These are phyloP conservation scores for Drosophila ficusphila DNA, from an alignment of 1,140 invertebrate genomes.

Conservation along the genomic window DNA sequence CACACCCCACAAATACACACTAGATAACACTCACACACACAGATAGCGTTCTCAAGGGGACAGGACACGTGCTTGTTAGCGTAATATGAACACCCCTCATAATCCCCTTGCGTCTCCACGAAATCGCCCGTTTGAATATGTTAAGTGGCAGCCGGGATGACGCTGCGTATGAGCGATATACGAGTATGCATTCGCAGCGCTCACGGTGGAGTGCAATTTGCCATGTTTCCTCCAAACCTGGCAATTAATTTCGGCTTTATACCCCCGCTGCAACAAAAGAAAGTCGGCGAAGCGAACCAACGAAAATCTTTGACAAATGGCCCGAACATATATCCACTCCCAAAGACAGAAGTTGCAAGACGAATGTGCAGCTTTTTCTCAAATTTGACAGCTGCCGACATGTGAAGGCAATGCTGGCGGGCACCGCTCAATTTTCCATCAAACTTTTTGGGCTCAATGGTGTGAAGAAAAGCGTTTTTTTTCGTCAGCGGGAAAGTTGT, in stretches of 20 bases:
- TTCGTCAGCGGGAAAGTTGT: slow-evolving; percentile 23
- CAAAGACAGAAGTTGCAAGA: slow-evolving; percentile 40
- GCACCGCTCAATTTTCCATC: slow-evolving; percentile 19
- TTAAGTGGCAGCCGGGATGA: slow-evolving; percentile 52
- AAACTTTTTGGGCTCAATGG: slow-evolving; percentile 22
- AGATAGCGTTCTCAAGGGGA: neutral
- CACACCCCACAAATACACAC: slow-evolving; percentile 5
- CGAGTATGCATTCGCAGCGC: slow-evolving; percentile 21
- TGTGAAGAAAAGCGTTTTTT: slow-evolving; percentile 32
- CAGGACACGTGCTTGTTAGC: slow-evolving; percentile 47
- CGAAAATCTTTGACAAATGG: slow-evolving; percentile 46
- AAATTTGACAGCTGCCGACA: slow-evolving; percentile 56
- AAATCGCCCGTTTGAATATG: slow-evolving; percentile 49
- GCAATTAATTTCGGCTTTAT: slow-evolving; percentile 28
- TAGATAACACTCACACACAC: neutral
- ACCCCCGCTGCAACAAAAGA: slow-evolving; percentile 10
- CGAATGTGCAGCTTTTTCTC: slow-evolving; percentile 49
- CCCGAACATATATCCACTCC: slow-evolving; percentile 7
- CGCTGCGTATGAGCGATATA: slow-evolving; percentile 66
- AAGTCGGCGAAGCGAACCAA: slow-evolving; percentile 15
- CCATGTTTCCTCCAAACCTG: slow-evolving; percentile 16
- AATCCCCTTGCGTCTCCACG: neutral
- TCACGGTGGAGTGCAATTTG: slow-evolving; percentile 56
- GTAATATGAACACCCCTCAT: slow-evolving; percentile 37
- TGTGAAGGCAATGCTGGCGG: slow-evolving; percentile 17